Evolutionary conservation across 2,888 invertebrate genomes (phyloP).

Genomic region (Galeruca laticollis): DNA sequence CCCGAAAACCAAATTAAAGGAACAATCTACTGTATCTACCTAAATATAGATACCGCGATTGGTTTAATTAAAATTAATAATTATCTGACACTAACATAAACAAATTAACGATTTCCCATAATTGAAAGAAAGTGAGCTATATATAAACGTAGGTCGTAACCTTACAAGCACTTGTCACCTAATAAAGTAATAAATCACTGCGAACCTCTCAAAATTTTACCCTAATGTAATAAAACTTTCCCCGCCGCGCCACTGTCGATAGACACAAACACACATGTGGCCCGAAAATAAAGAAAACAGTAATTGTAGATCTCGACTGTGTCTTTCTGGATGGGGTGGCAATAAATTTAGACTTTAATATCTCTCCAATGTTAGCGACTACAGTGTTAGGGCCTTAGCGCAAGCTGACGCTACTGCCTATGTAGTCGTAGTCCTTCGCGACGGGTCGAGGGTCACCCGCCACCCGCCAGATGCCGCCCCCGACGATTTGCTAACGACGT

Average conservation of each 20-base stretch:
- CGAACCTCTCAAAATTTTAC: conserved; percentile 20
- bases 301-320: conserved; percentile 60
- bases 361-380: conserved; percentile 55
- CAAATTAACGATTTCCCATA: too few relatives aligned
- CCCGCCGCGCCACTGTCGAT: neutral
- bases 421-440: conserved; percentile 55
- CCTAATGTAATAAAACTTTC: conserved; percentile 29
- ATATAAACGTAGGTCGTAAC: conserved; percentile 36
- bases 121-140: too few relatives aligned
- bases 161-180: conserved; percentile 27
- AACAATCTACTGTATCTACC: too few relatives aligned
- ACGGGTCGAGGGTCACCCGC: conserved; percentile 55
- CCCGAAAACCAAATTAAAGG: neutral
- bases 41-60: too few relatives aligned
- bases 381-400: conserved; percentile 57
- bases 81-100: too few relatives aligned
- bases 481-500: conserved; percentile 64
- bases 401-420: conserved; percentile 66
- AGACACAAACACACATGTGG: conserved; percentile 27
- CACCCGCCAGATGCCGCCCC: conserved; percentile 60
- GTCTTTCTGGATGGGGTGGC: conserved; percentile 60
- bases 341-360: conserved; percentile 67
- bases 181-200: conserved; percentile 33
- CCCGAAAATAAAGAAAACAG: conserved; percentile 58
- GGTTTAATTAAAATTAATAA: neutral